Evolutionary conservation across 2,797 vertebrate species (phyloP).

Genomic region (Gymnoscopelus microlampas): DNA sequence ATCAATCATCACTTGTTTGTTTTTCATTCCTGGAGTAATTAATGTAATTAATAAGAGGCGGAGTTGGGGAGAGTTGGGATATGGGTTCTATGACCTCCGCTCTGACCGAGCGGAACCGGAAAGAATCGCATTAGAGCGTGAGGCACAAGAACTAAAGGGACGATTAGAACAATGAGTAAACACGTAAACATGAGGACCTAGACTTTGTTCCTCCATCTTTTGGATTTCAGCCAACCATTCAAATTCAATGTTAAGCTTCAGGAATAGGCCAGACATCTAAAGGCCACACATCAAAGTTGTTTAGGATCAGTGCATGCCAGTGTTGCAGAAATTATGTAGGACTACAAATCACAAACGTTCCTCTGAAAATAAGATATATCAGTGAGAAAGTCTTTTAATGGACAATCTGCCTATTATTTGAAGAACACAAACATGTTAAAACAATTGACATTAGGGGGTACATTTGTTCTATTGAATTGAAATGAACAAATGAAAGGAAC

Average conservation of each 20-base stretch:
- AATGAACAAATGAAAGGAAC: background rate
- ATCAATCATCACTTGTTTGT: conserved; percentile 73
- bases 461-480: background rate
- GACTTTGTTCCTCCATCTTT: conserved; percentile 53
- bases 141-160: conserved; percentile 72
- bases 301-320: background rate
- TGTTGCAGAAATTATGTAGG: background rate
- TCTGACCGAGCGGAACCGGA: conserved; percentile 84
- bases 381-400: background rate
- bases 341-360: background rate
- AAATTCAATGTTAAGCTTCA: conserved; percentile 32
- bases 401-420: background rate
- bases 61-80: conserved; percentile 45
- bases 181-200: conserved; percentile 73
- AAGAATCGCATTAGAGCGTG: conserved; percentile 83
- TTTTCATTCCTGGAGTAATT: conserved; percentile 76
- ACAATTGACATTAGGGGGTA: background rate
- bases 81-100: conserved; percentile 75
- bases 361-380: background rate
- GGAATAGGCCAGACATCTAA: background rate
- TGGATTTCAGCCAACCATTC: conserved; percentile 30
- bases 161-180: conserved; percentile 81
- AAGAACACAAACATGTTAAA: background rate
- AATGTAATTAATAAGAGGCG: conserved; percentile 77
- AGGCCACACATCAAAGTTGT: conserved; percentile 1